Evolutionary conservation across 2,888 invertebrate genomes (phyloP).

Genomic region (Eudemis profundana): DNA sequence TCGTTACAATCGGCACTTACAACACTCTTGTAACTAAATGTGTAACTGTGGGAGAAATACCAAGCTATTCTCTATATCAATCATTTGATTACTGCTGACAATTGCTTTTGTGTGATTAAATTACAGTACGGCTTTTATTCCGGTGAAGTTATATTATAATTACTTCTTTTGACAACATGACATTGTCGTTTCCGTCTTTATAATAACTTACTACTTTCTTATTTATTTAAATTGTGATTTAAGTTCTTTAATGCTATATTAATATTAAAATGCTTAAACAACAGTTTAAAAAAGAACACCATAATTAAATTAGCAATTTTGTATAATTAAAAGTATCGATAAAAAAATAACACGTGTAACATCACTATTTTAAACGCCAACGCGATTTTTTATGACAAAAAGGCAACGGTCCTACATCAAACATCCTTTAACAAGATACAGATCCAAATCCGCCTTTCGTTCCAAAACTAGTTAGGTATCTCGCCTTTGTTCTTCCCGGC

Average conservation of each 20-base stretch:
- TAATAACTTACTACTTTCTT: too few species aligned
- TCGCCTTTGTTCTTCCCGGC: constrained; percentile 44
- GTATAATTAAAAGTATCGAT: constrained; percentile 34
- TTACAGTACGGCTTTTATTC: constrained; percentile 35
- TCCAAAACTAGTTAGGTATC: constrained; percentile 69
- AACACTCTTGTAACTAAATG: background rate
- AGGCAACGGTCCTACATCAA: constrained; percentile 56
- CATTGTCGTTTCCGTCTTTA: background rate
- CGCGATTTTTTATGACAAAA: constrained; percentile 62
- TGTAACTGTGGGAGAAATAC: constrained; percentile 50
- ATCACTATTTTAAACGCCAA: constrained; percentile 57
- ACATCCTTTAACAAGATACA: constrained; percentile 60
- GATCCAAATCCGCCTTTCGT: constrained; percentile 61
- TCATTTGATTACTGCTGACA: constrained; percentile 35
- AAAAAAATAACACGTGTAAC: constrained; percentile 42
- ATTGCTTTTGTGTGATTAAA: constrained; percentile 34
- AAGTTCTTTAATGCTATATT: too few species aligned
- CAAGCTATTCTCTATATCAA: constrained; percentile 34
- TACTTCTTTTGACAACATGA: constrained; percentile 14
- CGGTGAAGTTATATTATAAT: constrained; percentile 14
- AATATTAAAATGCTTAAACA: background rate
- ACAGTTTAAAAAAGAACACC: background rate
- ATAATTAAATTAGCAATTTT: background rate
- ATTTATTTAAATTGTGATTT: too few species aligned
- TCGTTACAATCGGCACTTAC: constrained; percentile 4